phyloP scores from a whole-genome alignment of 2,113 vertebrate genomes.

The Oophaga pumilio region DNA sequence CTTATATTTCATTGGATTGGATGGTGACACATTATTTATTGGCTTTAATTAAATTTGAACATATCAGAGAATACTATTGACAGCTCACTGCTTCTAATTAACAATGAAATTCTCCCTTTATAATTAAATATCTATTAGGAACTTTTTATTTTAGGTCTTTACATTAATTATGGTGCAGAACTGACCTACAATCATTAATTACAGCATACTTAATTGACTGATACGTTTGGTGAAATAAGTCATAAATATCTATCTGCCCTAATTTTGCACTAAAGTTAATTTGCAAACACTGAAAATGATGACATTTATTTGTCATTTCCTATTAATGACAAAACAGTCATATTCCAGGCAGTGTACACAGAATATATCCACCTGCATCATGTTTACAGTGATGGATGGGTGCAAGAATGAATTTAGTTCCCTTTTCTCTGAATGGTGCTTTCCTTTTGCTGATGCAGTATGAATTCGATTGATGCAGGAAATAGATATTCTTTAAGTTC shows the following conservation, averaged over 20 bases:
- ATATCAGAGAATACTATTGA: conserved; percentile 49
- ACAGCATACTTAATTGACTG: neutral
- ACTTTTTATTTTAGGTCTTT: conserved; percentile 32
- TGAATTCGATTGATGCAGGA: too few relatives aligned
- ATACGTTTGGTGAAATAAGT: too few relatives aligned
- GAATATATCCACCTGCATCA: neutral
- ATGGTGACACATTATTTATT: conserved; percentile 51
- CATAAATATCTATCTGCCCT: too few relatives aligned
- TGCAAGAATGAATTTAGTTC: too few relatives aligned
- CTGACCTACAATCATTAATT: conserved; percentile 7
- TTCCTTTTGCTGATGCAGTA: too few relatives aligned
- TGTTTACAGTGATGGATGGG: neutral
- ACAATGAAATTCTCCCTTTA: conserved; percentile 39
- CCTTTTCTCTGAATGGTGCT: too few relatives aligned
- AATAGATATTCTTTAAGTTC: too few relatives aligned
- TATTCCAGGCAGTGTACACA: neutral
- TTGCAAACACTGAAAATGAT: too few relatives aligned
- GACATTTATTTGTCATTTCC: neutral
- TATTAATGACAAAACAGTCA: neutral
- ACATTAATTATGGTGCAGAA: conserved; percentile 13
- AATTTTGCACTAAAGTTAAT: too few relatives aligned
- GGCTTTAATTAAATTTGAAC: conserved; percentile 39
- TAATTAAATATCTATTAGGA: conserved; percentile 49
- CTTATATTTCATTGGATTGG: conserved; percentile 23
- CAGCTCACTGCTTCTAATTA: conserved; percentile 52